phyloP scores from a whole-genome alignment of 2,113 vertebrate species.

The Phycodurus eques region DNA sequence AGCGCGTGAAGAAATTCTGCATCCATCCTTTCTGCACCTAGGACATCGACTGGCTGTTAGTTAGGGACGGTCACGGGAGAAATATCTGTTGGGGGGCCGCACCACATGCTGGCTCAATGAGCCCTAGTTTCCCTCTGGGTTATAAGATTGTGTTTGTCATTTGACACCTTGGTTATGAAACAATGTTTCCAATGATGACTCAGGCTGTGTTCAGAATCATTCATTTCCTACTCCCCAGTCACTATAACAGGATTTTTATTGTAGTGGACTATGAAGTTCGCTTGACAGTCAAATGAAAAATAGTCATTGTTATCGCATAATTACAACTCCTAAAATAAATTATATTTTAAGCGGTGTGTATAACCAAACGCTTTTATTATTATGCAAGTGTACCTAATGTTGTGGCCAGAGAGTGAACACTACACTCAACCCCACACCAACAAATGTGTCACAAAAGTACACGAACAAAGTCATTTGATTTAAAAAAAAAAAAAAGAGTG shows the following conservation, averaged over 20 bases:
- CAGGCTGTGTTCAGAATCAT: not conserved
- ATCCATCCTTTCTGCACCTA: not conserved
- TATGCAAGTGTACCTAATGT: not conserved
- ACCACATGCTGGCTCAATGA: not conserved
- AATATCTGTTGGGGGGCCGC: not conserved
- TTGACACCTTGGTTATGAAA: constrained; percentile 30
- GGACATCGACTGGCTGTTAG: not conserved
- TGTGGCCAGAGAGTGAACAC: not conserved
- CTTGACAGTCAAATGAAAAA: not conserved
- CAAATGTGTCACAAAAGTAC: constrained; percentile 1
- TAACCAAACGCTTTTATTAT: not conserved
- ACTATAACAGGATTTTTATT: not conserved
- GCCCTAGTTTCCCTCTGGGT: not conserved
- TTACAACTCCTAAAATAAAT: not conserved
- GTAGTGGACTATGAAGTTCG: not conserved
- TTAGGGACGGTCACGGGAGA: not conserved
- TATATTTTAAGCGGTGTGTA: not conserved
- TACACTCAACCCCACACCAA: not conserved
- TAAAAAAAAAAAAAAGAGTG: too few relatives aligned
- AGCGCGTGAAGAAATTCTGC: not conserved
- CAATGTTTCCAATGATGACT: constrained; percentile 9
- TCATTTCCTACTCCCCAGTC: not conserved
- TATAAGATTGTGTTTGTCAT: constrained; percentile 6
- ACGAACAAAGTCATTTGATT: too few relatives aligned
- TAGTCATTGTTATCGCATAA: not conserved